Evolutionary conservation across 2,797 vertebrate genomes (phyloP).

Genomic region (Tragelaphus eurycerus): DNA sequence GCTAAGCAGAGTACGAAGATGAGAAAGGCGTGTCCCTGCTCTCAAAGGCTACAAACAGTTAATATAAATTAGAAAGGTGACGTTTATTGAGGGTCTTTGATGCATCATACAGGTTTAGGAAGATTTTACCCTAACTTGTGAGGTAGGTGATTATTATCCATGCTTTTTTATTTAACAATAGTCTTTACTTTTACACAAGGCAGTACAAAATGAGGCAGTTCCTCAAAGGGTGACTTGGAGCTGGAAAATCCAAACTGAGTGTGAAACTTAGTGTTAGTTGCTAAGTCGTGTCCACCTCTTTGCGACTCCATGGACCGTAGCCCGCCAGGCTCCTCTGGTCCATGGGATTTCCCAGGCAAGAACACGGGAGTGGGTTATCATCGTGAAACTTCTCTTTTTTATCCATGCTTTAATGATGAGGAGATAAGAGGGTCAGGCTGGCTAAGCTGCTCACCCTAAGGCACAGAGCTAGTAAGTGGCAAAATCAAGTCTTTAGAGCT

Average conservation of each 20-base stretch:
- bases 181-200: not conserved
- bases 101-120: not conserved
- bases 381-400: not conserved
- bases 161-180: not conserved
- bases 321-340: not conserved
- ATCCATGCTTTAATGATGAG: not conserved
- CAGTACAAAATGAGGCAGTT: not conserved
- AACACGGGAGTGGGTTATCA: not conserved
- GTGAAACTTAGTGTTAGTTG: not conserved
- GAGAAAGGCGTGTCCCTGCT: not conserved
- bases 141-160: not conserved
- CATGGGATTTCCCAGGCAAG: not conserved
- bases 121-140: not conserved
- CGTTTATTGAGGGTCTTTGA: not conserved
- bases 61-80: not conserved
- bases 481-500: not conserved
- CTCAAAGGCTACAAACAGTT: not conserved
- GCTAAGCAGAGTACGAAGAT: not conserved
- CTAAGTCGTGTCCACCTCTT: not conserved
- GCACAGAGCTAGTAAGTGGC: not conserved
- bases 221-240: not conserved
- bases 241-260: not conserved
- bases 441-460: not conserved
- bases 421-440: not conserved
- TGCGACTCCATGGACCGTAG: not conserved